Conservation (phyloP, 2,888 invertebrate genomes). For the Lysandra bellargus region DNA sequence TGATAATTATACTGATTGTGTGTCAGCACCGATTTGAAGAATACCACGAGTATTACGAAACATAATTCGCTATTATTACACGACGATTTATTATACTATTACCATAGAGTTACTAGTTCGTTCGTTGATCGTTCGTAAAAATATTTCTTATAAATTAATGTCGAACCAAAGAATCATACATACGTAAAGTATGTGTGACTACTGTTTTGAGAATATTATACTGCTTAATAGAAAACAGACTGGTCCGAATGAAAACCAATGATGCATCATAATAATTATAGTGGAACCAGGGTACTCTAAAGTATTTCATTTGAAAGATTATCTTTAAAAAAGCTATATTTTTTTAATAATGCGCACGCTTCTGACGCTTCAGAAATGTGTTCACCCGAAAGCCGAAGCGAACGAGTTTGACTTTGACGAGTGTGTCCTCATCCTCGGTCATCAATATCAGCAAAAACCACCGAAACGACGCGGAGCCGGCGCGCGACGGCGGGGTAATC, state of each 20-base stretch:
- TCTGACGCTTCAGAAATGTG: neutral
- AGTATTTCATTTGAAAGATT: too few species aligned
- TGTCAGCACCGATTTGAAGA: neutral
- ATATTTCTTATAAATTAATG: too few species aligned
- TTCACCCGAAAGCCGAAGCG: neutral
- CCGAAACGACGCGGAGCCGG: neutral
- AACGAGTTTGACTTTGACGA: conserved; percentile 5
- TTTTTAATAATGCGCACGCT: neutral
- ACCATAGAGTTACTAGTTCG: too few species aligned
- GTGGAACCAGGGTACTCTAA: too few species aligned
- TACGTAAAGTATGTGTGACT: too few species aligned
- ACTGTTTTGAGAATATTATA: too few species aligned
- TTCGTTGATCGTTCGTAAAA: neutral
- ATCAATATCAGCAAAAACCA: neutral
- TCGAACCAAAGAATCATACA: too few species aligned
- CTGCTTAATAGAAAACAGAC: too few species aligned
- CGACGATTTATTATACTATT: too few species aligned
- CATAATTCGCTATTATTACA: neutral
- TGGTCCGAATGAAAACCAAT: too few species aligned
- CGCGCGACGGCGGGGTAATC: neutral
- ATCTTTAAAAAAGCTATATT: too few species aligned
- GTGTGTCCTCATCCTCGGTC: neutral
- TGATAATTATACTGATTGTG: neutral
- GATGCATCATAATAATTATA: too few species aligned
- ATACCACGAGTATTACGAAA: neutral